A percentile compares a stretch with the other conserved stretches of the same genome.
These are phyloP conservation scores for Caradrina kadenii DNA, from an alignment of 2,888 invertebrate species.

Conservation along the genomic window DNA sequence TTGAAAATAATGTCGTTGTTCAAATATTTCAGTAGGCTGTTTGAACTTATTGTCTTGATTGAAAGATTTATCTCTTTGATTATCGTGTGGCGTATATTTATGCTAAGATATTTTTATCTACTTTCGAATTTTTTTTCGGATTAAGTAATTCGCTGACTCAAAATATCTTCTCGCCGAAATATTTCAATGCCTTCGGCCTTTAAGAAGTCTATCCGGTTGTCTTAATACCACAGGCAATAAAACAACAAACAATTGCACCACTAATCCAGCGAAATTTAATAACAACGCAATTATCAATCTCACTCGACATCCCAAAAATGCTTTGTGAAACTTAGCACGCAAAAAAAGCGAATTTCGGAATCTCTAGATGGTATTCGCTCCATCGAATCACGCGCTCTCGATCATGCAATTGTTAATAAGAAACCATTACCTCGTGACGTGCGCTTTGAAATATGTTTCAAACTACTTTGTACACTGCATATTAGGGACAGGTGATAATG, in stretches of 20 bases:
- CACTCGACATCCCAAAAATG: constrained; percentile 54
- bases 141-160: constrained; percentile 17
- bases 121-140: constrained; percentile 5
- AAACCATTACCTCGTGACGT: constrained; percentile 54
- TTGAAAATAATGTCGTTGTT: constrained; percentile 8
- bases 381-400: constrained; percentile 49
- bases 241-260: constrained; percentile 27
- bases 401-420: constrained; percentile 53
- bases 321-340: constrained; percentile 54
- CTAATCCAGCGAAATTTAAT: constrained; percentile 44
- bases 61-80: constrained; percentile 17
- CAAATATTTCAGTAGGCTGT: constrained; percentile 8
- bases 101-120: constrained; percentile 6
- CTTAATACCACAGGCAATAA: constrained; percentile 17
- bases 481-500: constrained; percentile 83
- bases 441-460: constrained; percentile 73
- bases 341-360: constrained; percentile 52
- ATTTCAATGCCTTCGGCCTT: constrained; percentile 18
- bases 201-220: constrained; percentile 25
- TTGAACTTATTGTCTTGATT: neutral
- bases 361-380: constrained; percentile 49
- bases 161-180: constrained; percentile 23
- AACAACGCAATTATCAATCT: constrained; percentile 48
- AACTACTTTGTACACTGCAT: constrained; percentile 68
- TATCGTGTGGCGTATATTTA: constrained; percentile 13